A percentile compares a stretch with the other conserved stretches of the same genome.
These are phyloP conservation scores for Cephus rjabovi DNA, from an alignment of 2,888 invertebrate species.

Conservation along the genomic window DNA sequence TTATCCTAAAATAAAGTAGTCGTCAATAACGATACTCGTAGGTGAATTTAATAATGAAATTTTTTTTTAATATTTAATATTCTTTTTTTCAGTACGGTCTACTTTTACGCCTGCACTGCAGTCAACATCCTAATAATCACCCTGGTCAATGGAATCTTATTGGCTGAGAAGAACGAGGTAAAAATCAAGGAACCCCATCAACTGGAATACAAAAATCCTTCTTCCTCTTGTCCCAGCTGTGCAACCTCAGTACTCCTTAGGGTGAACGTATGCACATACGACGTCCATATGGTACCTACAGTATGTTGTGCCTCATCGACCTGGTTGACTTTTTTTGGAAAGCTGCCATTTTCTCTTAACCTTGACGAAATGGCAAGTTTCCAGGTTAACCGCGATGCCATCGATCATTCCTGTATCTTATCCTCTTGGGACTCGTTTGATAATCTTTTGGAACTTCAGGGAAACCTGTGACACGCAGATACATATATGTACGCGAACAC, in stretches of 20 bases:
- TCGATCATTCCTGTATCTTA: constrained; percentile 23
- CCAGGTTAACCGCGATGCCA: constrained; percentile 46
- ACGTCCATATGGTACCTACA: not conserved
- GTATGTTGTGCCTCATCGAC: not conserved
- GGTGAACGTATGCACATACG: not conserved
- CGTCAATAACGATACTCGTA: not conserved
- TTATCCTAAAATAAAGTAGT: constrained; percentile 19
- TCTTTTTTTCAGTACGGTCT: constrained; percentile 52
- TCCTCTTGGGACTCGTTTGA: not conserved
- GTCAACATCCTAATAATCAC: constrained; percentile 55
- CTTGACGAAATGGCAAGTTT: constrained; percentile 45
- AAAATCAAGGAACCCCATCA: constrained; percentile 10
- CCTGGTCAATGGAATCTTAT: constrained; percentile 61
- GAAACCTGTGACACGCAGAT: not conserved
- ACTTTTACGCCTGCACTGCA: constrained; percentile 58
- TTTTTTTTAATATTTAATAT: not conserved
- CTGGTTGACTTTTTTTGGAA: constrained; percentile 39
- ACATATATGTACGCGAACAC: not conserved
- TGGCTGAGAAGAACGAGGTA: constrained; percentile 66
- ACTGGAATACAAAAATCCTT: not conserved
- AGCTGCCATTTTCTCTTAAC: constrained; percentile 49
- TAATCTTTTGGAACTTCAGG: not conserved
- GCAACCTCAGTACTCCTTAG: not conserved
- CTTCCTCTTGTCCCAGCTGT: not conserved
- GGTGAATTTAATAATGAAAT: not conserved